Conservation (phyloP, 2,888 invertebrate genomes). For the Strigamia transsilvanica region DNA sequence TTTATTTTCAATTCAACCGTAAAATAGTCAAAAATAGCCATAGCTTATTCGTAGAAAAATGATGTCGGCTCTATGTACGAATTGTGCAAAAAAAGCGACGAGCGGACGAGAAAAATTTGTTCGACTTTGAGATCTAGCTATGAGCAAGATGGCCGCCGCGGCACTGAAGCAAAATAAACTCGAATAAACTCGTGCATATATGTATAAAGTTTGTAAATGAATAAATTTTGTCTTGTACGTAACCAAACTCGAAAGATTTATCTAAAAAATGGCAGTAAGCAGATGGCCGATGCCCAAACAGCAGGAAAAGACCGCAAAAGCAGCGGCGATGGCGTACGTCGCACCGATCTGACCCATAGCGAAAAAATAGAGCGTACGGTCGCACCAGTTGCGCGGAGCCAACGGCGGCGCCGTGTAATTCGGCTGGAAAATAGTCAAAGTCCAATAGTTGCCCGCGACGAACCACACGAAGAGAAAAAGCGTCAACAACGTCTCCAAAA, state of each 20-base stretch:
- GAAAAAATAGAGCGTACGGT: slow-evolving; percentile 79
- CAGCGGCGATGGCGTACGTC: slow-evolving; percentile 68
- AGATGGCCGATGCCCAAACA: neutral
- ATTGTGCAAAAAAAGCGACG: neutral
- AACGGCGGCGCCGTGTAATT: slow-evolving; percentile 76
- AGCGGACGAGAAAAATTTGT: neutral
- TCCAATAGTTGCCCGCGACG: slow-evolving; percentile 81
- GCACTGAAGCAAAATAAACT: too few species aligned
- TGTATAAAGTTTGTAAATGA: too few species aligned
- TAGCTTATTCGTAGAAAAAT: neutral
- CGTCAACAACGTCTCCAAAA: slow-evolving; percentile 74
- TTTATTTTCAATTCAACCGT: neutral
- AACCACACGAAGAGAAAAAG: slow-evolving; percentile 79
- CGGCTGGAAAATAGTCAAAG: slow-evolving; percentile 78
- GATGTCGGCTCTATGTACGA: neutral
- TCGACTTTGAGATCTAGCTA: too few species aligned
- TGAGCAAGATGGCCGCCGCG: too few species aligned
- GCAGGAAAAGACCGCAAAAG: neutral
- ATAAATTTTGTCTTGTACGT: too few species aligned
- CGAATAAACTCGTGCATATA: too few species aligned
- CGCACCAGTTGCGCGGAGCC: slow-evolving; percentile 82
- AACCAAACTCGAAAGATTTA: neutral
- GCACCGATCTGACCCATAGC: slow-evolving; percentile 77
- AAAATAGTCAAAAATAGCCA: neutral
- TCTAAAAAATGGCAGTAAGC: neutral